These are phyloP conservation scores for Eupeodes latifasciatus DNA, from an alignment of 2,888 invertebrate genomes.

Conservation along the genomic window DNA sequence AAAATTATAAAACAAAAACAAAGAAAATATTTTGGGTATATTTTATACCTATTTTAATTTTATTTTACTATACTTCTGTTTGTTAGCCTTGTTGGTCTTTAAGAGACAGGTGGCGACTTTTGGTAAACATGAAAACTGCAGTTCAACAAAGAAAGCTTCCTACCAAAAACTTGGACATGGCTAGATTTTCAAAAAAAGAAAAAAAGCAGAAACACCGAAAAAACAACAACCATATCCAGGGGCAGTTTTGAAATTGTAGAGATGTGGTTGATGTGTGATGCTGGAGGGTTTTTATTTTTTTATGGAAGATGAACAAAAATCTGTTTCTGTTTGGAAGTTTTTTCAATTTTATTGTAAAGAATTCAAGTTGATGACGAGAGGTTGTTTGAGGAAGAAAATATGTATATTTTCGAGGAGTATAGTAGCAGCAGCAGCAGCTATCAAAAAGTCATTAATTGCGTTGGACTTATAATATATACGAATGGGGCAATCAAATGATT, in stretches of 20 bases:
- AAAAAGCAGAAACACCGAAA: neutral
- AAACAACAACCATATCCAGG: constrained; percentile 26
- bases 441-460: constrained; percentile 73
- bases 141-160: constrained; percentile 49
- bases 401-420: constrained; percentile 8
- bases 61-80: neutral
- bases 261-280: constrained; percentile 57
- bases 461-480: constrained; percentile 25
- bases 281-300: constrained; percentile 46
- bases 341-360: neutral
- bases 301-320: constrained; percentile 31
- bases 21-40: neutral
- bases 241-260: constrained; percentile 58
- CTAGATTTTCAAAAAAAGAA: constrained; percentile 54
- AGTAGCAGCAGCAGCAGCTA: constrained; percentile 54
- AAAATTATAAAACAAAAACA: constrained; percentile 45
- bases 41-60: neutral
- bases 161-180: constrained; percentile 39
- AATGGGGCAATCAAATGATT: constrained; percentile 69
- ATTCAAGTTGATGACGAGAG: constrained; percentile 27
- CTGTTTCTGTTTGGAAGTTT: neutral
- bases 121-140: constrained; percentile 53
- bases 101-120: constrained; percentile 67
- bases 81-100: constrained; percentile 11
- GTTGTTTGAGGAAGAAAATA: neutral